These are phyloP conservation scores for Spodoptera picta DNA, from an alignment of 2,888 invertebrate species.

Conservation along the genomic window DNA sequence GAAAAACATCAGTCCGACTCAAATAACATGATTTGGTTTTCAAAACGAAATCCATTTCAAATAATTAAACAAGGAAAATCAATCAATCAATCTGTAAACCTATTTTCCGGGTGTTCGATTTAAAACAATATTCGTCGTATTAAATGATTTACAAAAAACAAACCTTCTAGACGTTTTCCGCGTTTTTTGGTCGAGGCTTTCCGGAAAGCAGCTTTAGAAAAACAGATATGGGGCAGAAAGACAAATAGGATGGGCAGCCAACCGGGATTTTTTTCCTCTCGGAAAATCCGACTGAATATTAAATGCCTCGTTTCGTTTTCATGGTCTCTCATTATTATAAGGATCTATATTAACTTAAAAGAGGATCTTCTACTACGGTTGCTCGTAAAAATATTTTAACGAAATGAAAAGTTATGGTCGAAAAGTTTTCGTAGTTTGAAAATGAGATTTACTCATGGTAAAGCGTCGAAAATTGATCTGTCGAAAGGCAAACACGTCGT, in stretches of 20 bases:
- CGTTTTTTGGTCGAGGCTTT: slow-evolving; percentile 64
- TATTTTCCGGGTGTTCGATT: slow-evolving; percentile 51
- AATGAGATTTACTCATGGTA: no score
- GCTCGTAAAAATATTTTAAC: slow-evolving; percentile 21
- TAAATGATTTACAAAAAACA: slow-evolving; percentile 71
- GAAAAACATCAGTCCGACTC: no score
- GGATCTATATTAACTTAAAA: slow-evolving; percentile 68
- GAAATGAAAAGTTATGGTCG: slow-evolving; percentile 5
- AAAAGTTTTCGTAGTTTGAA: no score
- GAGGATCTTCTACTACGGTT: slow-evolving; percentile 29
- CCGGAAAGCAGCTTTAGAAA: slow-evolving; percentile 61
- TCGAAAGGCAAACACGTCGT: no score
- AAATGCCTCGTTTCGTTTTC: slow-evolving; percentile 69
- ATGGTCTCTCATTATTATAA: slow-evolving; percentile 66
- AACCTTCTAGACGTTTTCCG: slow-evolving; percentile 60
- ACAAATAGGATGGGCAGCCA: slow-evolving; percentile 70
- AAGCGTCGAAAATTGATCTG: no score
- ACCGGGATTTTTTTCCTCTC: slow-evolving; percentile 64
- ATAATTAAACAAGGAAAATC: slow-evolving; percentile 2
- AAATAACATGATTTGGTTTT: background rate
- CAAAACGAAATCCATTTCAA: background rate
- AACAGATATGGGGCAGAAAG: slow-evolving; percentile 73
- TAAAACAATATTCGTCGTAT: slow-evolving; percentile 64
- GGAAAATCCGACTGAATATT: slow-evolving; percentile 73
- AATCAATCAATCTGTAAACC: slow-evolving; percentile 14